Evolutionary conservation across 2,113 vertebrate genomes (phyloP), one percentile per base, ranked within the genome.

Genomic region (Lepus americanus): DNA sequence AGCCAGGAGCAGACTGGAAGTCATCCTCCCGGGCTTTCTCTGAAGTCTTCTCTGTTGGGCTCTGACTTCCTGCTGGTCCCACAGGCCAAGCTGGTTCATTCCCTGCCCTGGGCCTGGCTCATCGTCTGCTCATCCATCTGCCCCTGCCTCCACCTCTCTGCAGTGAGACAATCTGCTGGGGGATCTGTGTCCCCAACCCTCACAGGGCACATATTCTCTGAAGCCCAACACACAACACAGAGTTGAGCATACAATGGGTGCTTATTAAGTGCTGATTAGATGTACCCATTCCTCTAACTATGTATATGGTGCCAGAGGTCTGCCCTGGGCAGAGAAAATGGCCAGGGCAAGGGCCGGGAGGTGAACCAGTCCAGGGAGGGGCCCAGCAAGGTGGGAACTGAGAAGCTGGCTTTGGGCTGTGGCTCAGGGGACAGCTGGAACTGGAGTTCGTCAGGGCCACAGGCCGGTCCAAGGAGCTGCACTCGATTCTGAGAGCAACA

Each of bases 1-100:
- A 97, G 92, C 78, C 23, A 0, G 59, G 74, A 95, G 73, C 90
- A 94, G 94, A 87, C 87, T 49, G 87, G 80, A 92, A 31, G 39
- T 16, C 76, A 95, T 94, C 96, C 91, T 95, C 72, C 70, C 79
- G 80, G 93, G 91, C 94, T 92, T 89, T 51, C 81, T 94, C 53
- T 81, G 79, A 89, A 92, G 74, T 81, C 78, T 95, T 33, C 29
- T 70, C 94, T 83, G 39, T 88, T 7, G 70, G 90, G 95, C 53
- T 73, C 61, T 3, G 69, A 94, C 83, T 94, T 83, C 70, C 22
- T 16, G 59, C 63, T 74, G 53, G 63, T 90, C 94, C 82, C 95
- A 70, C 2, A 36, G 85, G 91, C 88, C 69, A 33, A 6, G 61
- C 33, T 64, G 79, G 51, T 39, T 91, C 74, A 44, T 64, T 97